phyloP scores from a whole-genome alignment of 2,888 invertebrate species.

The Auanema sp. region DNA sequence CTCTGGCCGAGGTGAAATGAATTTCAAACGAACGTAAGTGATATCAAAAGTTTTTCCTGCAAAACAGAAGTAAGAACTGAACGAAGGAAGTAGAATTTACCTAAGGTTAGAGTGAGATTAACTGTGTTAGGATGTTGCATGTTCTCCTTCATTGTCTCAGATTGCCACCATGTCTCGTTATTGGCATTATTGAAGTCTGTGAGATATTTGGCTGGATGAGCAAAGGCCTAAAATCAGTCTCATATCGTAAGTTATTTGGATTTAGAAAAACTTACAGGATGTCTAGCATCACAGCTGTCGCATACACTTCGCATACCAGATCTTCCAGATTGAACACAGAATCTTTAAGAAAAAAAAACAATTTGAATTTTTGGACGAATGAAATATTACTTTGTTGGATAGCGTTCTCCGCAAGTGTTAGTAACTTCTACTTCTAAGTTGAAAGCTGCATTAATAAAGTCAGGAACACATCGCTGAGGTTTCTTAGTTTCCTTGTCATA shows the following conservation, averaged over 20 bases:
- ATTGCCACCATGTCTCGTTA: conserved; percentile 94
- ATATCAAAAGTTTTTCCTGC: conserved; percentile 94
- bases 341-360: conserved; percentile 67
- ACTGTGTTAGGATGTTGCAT: conserved; percentile 88
- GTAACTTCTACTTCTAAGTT: conserved; percentile 85
- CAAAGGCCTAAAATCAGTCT: conserved; percentile 26
- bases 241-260: not conserved
- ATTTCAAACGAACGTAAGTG: conserved; percentile 89
- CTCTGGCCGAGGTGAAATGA: conserved; percentile 92
- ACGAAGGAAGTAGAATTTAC: conserved; percentile 71
- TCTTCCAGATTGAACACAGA: conserved; percentile 86
- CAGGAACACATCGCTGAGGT: conserved; percentile 78
- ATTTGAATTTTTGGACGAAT: not conserved
- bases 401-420: conserved; percentile 88
- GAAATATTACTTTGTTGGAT: conserved; percentile 67
- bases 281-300: conserved; percentile 57
- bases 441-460: conserved; percentile 94
- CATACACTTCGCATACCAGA: conserved; percentile 65
- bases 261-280: conserved; percentile 37
- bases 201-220: conserved; percentile 68
- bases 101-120: conserved; percentile 84
- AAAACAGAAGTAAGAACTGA: conserved; percentile 55
- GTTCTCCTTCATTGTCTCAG: conserved; percentile 92
- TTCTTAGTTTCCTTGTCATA: conserved; percentile 43
- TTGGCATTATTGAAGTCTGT: conserved; percentile 89